Evolutionary conservation across 2,797 vertebrate species (phyloP).

Genomic region (Urosaurus nigricauda): DNA sequence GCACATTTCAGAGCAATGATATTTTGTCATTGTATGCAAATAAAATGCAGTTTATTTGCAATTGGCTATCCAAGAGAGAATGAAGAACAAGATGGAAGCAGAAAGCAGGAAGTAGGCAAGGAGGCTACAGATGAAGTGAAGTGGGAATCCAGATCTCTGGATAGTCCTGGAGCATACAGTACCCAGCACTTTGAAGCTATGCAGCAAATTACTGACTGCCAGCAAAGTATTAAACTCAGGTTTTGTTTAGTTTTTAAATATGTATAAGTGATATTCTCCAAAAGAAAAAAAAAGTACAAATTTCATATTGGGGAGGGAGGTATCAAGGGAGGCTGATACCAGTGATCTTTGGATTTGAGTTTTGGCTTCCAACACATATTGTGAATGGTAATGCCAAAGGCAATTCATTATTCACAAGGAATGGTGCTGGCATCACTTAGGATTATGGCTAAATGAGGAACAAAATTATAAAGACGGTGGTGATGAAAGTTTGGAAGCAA

Average conservation of each 20-base stretch:
- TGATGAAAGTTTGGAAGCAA: constrained; percentile 75
- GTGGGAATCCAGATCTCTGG: constrained; percentile 76
- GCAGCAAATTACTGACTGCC: constrained; percentile 55
- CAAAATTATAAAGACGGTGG: constrained; percentile 74
- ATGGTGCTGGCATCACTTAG: constrained; percentile 67
- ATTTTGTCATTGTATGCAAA: constrained; percentile 65
- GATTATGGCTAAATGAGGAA: constrained; percentile 60
- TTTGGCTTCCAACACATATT: constrained; percentile 34
- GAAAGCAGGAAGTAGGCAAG: constrained; percentile 75
- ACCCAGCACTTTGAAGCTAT: constrained; percentile 62
- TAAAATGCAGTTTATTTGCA: constrained; percentile 76
- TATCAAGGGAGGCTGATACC: constrained; percentile 61
- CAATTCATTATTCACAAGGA: constrained; percentile 40
- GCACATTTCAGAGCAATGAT: constrained; percentile 74
- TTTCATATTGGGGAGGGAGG: constrained; percentile 16
- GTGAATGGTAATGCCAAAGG: constrained; percentile 62
- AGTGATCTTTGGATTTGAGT: constrained; percentile 11
- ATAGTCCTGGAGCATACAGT: constrained; percentile 76
- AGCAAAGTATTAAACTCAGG: constrained; percentile 63
- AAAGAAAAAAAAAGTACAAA: constrained; percentile 60
- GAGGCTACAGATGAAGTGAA: constrained; percentile 73
- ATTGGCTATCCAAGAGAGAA: constrained; percentile 74
- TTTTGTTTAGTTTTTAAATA: neutral
- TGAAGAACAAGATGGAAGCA: constrained; percentile 80
- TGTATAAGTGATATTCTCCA: constrained; percentile 59